A percentile compares a stretch with the other conserved stretches of the same genome.
phyloP scores from a whole-genome alignment of 2,797 vertebrate species.

The Trachops cirrhosus region DNA sequence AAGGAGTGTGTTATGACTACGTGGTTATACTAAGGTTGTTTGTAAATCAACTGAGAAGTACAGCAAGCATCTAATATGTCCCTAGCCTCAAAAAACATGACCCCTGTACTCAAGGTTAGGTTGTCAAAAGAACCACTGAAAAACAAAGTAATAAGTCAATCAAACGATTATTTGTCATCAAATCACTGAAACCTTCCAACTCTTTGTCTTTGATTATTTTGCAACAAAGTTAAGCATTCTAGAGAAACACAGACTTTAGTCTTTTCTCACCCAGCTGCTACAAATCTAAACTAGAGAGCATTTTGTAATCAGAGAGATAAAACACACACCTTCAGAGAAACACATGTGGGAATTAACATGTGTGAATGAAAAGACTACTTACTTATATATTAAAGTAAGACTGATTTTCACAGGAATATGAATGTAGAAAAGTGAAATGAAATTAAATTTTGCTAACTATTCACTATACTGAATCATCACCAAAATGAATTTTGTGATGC shows the following conservation, averaged over 20 bases:
- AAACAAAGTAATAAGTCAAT: not conserved
- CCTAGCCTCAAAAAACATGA: not conserved
- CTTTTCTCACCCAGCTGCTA: not conserved
- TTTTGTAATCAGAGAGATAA: not conserved
- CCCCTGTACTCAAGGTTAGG: not conserved
- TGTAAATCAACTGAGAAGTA: constrained; percentile 26
- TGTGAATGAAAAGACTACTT: not conserved
- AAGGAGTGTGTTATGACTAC: constrained; percentile 24
- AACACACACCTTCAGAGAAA: not conserved
- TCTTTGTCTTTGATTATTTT: not conserved
- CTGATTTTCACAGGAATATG: not conserved
- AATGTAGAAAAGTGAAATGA: not conserved
- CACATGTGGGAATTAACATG: not conserved
- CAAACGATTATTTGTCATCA: not conserved
- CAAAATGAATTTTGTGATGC: not conserved
- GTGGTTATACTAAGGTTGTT: not conserved
- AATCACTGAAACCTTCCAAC: not conserved
- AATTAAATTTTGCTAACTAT: not conserved
- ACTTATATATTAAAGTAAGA: not conserved
- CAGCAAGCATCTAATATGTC: not conserved
- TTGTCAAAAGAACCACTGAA: not conserved
- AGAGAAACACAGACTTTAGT: not conserved
- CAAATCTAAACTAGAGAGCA: not conserved
- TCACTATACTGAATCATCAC: not conserved
- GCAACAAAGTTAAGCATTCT: not conserved